Evolutionary conservation across 2,888 invertebrate genomes (phyloP).

Genomic region (Drosophila pseudotakahashii): DNA sequence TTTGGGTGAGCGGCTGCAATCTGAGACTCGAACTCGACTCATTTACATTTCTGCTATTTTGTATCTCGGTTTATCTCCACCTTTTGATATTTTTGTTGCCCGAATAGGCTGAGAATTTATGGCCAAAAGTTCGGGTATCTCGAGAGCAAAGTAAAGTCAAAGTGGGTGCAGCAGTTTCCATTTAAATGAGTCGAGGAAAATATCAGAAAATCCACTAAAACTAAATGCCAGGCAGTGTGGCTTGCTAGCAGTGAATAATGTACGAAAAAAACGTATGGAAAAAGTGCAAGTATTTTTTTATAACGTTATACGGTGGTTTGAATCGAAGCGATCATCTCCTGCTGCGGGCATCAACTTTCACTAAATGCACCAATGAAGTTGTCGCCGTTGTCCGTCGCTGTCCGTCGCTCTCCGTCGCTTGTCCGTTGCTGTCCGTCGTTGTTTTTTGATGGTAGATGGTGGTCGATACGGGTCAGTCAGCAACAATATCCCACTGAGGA

Average conservation of each 20-base stretch:
- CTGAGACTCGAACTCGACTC: constrained; percentile 13
- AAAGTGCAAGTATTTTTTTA: constrained; percentile 44
- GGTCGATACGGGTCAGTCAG: constrained; percentile 13
- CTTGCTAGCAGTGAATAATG: constrained; percentile 4
- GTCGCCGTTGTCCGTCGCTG: constrained; percentile 38
- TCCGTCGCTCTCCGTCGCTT: too few relatives aligned
- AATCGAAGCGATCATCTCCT: constrained; percentile 43
- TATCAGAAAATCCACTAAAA: constrained; percentile 26
- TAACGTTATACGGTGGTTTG: neutral
- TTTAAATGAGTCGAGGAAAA: constrained; percentile 50
- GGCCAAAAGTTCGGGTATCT: constrained; percentile 43
- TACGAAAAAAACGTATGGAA: constrained; percentile 31
- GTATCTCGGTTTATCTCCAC: constrained; percentile 29
- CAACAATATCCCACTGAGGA: constrained; percentile 2
- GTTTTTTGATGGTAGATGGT: neutral
- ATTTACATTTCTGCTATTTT: constrained; percentile 38
- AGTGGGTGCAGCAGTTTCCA: constrained; percentile 62
- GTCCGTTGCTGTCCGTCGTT: neutral
- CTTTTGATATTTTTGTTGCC: constrained; percentile 33
- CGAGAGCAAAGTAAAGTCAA: constrained; percentile 1
- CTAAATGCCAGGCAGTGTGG: constrained; percentile 16
- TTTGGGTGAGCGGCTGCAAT: constrained; percentile 13
- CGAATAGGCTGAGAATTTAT: constrained; percentile 64
- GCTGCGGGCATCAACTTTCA: constrained; percentile 65
- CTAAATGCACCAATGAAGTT: constrained; percentile 57